These are phyloP conservation scores for Hystrix brachyura DNA, from an alignment of 2,113 vertebrate genomes.

Conservation along the genomic window DNA sequence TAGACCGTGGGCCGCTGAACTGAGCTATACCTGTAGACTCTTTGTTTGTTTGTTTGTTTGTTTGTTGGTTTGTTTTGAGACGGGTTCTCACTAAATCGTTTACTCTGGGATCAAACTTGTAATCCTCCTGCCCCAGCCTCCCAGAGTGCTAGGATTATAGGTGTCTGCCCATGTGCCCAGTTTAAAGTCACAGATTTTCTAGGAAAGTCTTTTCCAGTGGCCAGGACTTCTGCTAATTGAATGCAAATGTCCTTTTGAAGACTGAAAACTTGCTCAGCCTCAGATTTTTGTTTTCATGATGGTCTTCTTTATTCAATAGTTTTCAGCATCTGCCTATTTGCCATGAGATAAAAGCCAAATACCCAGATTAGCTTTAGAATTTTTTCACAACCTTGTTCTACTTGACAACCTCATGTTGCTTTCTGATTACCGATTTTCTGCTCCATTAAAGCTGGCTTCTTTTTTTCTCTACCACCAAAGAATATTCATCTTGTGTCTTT, in stretches of 20 bases:
- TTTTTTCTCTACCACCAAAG: neutral
- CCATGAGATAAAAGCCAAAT: neutral
- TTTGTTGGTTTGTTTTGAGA: neutral
- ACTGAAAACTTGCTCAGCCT: neutral
- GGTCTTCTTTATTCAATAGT: constrained; percentile 9
- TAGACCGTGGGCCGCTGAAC: neutral
- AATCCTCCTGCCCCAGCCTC: neutral
- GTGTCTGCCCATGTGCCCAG: neutral
- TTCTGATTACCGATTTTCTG: constrained; percentile 17
- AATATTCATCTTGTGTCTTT: neutral
- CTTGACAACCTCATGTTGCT: neutral
- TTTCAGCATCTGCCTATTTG: constrained; percentile 1
- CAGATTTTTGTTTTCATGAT: constrained; percentile 33
- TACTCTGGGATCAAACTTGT: neutral
- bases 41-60: neutral
- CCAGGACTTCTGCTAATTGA: neutral
- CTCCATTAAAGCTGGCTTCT: neutral
- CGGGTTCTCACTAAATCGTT: neutral
- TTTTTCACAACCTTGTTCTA: neutral
- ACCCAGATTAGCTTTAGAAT: neutral
- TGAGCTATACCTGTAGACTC: neutral
- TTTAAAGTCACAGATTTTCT: neutral
- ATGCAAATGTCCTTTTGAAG: neutral
- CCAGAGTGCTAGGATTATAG: neutral
- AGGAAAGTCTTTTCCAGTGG: neutral